These are phyloP conservation scores for Leptodactylus fallax DNA, from an alignment of 2,797 vertebrate species.

Conservation along the genomic window DNA sequence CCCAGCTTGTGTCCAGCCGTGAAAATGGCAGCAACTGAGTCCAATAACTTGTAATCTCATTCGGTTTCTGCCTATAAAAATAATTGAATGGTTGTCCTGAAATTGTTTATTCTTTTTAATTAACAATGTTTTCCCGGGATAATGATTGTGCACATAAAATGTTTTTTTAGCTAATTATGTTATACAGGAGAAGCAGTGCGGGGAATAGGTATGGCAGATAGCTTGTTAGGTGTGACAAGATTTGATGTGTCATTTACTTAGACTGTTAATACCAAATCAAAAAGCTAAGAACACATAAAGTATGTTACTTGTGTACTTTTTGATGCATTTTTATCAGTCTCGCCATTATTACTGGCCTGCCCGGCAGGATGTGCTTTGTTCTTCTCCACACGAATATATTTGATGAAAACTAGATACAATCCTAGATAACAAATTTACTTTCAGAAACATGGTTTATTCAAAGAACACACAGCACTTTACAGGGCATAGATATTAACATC, in stretches of 20 bases:
- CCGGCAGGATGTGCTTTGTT: not conserved
- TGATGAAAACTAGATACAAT: not conserved
- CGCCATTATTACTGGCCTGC: not conserved
- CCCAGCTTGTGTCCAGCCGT: not conserved
- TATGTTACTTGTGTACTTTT: not conserved
- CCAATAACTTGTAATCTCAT: constrained; percentile 49
- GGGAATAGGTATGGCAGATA: constrained; percentile 31
- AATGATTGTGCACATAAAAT: constrained; percentile 42
- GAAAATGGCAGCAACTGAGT: constrained; percentile 6
- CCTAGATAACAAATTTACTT: not conserved
- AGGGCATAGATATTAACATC: too few species aligned
- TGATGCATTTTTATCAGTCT: not conserved
- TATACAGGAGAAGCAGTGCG: constrained; percentile 25
- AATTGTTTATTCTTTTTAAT: constrained; percentile 62
- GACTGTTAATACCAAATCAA: constrained; percentile 17
- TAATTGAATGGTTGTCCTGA: constrained; percentile 56
- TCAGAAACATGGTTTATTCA: not conserved
- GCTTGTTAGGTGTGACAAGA: constrained; percentile 42
- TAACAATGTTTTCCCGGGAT: constrained; percentile 57
- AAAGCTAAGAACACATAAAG: not conserved
- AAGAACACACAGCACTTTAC: not conserved
- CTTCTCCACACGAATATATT: not conserved
- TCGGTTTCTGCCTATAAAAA: constrained; percentile 46
- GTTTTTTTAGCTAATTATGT: constrained; percentile 49
- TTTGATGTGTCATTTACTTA: constrained; percentile 44